Base-by-base conservation (phyloP, 1,140 invertebrate species). In the Hestina assimilis region DNA sequence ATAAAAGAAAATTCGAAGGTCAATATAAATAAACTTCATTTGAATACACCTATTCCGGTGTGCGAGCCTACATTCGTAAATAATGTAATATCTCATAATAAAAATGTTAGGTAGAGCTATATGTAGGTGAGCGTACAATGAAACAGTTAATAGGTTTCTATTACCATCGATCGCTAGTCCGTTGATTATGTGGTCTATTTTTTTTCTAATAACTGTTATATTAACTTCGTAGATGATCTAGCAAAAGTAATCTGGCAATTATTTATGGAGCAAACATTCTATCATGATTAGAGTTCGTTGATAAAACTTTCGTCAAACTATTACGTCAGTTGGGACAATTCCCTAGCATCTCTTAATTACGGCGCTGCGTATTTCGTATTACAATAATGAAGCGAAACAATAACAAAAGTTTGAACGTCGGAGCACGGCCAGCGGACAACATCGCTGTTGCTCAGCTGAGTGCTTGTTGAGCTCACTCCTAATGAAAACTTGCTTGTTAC, bases 371-470 rank as follows among this genome's bases (percentile, higher is more conserved):
- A 85, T 83, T 87, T 80, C 72, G 76, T 79, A 84, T 87, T 83
- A 87, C 81, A 86, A 84, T 87, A 86, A 87, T 86, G 81, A 87
- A 87, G 70, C 67, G 75, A 83, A 82, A 84, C 83, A 84, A 85
- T 84, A 86, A 86, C 81, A 82, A 83, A 87, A 87, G 84, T 87
- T 87, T 74, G 72, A 76, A 79, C 73, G 73, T 62, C 72, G 71
- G 72, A 70, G 72, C 68, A 69, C 75, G 67, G 73, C 67, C 69
- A 64, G 66, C 63, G 80, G 64, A 63, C 72, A 83, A 83, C 74
- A 85, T 77, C 65, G 62, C 59, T 69, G 68, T 68, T 79, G 81
- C 73, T 82, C 83, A 75, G 72, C 79, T 85, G 79, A 87, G 79
- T 79, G 79, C 73, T 81, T 75, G 79, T 81, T 79, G 69, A 78